Percentiles rank a stretch among this genome's conserved stretches.
phyloP scores from a whole-genome alignment of 1,140 invertebrate species.

The Drosophila littoralis region DNA sequence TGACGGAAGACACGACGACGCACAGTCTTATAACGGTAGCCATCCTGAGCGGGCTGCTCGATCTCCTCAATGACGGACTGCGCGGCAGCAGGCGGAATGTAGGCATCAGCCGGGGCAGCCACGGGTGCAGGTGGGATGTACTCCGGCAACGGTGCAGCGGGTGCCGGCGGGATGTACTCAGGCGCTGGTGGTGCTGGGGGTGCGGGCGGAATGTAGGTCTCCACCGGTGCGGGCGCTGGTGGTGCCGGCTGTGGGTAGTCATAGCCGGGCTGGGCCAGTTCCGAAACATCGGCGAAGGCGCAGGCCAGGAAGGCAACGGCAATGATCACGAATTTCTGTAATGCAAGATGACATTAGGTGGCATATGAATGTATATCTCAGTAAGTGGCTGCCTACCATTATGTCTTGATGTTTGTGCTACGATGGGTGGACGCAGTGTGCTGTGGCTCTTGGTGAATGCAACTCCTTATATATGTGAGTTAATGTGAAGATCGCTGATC shows the following conservation, averaged over 20 bases:
- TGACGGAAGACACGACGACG: constrained; percentile 68
- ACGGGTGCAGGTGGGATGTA: constrained; percentile 44
- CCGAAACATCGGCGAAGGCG: constrained; percentile 72
- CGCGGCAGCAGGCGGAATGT: constrained; percentile 55
- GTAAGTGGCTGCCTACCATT: constrained; percentile 33
- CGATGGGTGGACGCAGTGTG: constrained; percentile 57
- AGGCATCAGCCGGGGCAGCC: constrained; percentile 49
- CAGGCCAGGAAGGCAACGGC: constrained; percentile 77
- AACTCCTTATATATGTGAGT: constrained; percentile 27
- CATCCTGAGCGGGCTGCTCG: constrained; percentile 62
- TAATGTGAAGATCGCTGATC: constrained; percentile 40
- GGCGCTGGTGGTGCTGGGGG: constrained; percentile 40
- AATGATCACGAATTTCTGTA: constrained; percentile 75
- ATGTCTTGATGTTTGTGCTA: constrained; percentile 45
- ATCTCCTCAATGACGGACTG: constrained; percentile 48
- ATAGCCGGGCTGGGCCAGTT: constrained; percentile 57
- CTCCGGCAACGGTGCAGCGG: constrained; percentile 42
- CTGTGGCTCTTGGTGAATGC: constrained; percentile 27
- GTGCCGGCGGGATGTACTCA: constrained; percentile 57
- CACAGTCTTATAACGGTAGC: constrained; percentile 70
- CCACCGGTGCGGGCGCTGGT: constrained; percentile 56
- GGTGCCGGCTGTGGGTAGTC: constrained; percentile 63
- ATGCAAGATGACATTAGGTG: background rate
- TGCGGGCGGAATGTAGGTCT: constrained; percentile 58
- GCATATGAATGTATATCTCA: background rate